Evolutionary conservation across 2,888 invertebrate genomes (phyloP), one percentile per base, ranked within the genome.

Genomic region (Hirtodrosophila alboralis): DNA sequence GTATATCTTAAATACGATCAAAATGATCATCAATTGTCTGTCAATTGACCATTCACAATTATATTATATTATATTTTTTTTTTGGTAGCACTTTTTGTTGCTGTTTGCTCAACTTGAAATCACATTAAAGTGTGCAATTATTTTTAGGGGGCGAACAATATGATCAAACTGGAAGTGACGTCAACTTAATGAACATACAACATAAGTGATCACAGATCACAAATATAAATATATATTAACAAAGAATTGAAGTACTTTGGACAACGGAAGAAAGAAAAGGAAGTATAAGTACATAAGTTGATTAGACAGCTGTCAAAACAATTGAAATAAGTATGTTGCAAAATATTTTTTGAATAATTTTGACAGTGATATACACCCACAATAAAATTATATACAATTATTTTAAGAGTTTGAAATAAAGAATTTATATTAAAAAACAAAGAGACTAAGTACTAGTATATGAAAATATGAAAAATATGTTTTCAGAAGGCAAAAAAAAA

Each of bases 91-190:
- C 16, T 47, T 47, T 63, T 54, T 47, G 41, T 56, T 69, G 51
- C 18, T 23, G 18, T 67, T 62, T 52, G 65, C 34, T 48, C 28
- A 58, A 43, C 63, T 47, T 27, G 30, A 62, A 76, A 71, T 71
- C 72, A 58, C 78, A 68, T 81, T 81, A 62, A 68, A 65, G 78
- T 77, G 81, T 63, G 71, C 78, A 77, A 83, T 79, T 73, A 73
- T 79, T 78, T 73, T 18, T 1, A 4, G 4, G 3, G 18, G 18
- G 4, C 18, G 18, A 3, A 18, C 18, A 18, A 18, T 10, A 27
- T 36, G 14, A 45, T 31, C 44, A 40, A 58, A 27, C 21, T 54
- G 48, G 34, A 62, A 57, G 49, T 47, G 51, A 64, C 33, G 53
- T 47, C 67, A 67, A 47, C 12, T 31, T 9, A 31, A 56, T 57